A percentile compares a stretch with the other conserved stretches of the same genome.
Evolutionary conservation across 2,113 vertebrate species (phyloP).

Genomic region (Paedocypris sp.): DNA sequence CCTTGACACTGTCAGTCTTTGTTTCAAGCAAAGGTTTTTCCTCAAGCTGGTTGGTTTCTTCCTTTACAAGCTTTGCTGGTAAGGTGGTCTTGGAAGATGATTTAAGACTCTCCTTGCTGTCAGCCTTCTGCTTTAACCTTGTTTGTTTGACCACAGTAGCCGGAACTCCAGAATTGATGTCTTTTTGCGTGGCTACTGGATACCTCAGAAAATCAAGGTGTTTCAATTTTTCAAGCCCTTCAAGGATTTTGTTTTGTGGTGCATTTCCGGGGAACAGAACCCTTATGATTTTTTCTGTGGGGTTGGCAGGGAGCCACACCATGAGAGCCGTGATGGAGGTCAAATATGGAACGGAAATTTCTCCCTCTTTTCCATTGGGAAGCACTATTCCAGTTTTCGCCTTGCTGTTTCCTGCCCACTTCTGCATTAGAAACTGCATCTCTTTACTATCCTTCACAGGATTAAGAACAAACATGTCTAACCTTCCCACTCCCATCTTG

Average conservation of each 20-base stretch:
- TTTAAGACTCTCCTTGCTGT: constrained; percentile 95
- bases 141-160: constrained; percentile 77
- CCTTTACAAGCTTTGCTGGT: constrained; percentile 67
- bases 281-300: constrained; percentile 86
- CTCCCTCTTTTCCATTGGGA: constrained; percentile 85
- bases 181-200: constrained; percentile 88
- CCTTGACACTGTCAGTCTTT: constrained; percentile 74
- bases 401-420: constrained; percentile 96
- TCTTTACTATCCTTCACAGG: constrained; percentile 97
- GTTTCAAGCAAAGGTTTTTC: constrained; percentile 62
- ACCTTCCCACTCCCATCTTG: constrained; percentile 92
- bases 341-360: constrained; percentile 96
- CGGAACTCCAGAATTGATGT: constrained; percentile 71
- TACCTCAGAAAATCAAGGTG: constrained; percentile 92
- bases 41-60: constrained; percentile 72
- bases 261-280: constrained; percentile 97
- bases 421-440: constrained; percentile 98
- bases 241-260: constrained; percentile 94
- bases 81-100: constrained; percentile 70
- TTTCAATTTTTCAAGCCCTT: constrained; percentile 91
- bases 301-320: constrained; percentile 90
- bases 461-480: constrained; percentile 95
- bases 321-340: constrained; percentile 92
- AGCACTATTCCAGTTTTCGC: constrained; percentile 93
- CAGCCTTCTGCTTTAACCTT: constrained; percentile 87